phyloP scores from a whole-genome alignment of 1,140 invertebrate species.

The Elymnias hypermnestra region DNA sequence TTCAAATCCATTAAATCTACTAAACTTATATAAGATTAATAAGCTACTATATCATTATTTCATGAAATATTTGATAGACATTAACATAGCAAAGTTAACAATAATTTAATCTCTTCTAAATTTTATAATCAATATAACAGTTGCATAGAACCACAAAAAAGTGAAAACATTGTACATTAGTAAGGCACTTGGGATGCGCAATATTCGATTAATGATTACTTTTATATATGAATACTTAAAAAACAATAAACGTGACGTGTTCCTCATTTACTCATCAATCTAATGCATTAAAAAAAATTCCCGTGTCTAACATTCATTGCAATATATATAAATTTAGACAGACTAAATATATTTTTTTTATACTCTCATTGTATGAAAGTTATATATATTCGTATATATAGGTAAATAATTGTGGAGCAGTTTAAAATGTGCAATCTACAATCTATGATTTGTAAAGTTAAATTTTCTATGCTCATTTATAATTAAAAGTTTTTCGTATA shows the following conservation, averaged over 20 bases:
- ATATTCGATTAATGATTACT: constrained; percentile 52
- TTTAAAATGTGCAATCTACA: too few relatives aligned
- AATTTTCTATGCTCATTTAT: too few relatives aligned
- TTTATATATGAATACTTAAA: constrained; percentile 66
- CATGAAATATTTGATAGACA: constrained; percentile 51
- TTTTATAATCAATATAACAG: constrained; percentile 67
- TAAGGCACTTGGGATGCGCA: constrained; percentile 69
- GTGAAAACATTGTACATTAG: constrained; percentile 63
- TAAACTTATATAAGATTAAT: constrained; percentile 42
- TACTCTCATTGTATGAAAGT: too few relatives aligned
- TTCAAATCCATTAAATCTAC: constrained; percentile 25
- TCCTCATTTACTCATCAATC: constrained; percentile 53
- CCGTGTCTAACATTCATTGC: too few relatives aligned
- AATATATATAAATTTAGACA: too few relatives aligned
- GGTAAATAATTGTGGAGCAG: too few relatives aligned
- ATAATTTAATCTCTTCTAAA: constrained; percentile 74
- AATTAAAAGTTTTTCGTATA: too few relatives aligned
- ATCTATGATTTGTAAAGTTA: too few relatives aligned
- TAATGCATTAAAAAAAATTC: too few relatives aligned
- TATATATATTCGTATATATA: too few relatives aligned
- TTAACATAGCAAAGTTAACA: constrained; percentile 73
- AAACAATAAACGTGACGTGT: constrained; percentile 23
- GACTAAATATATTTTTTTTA: too few relatives aligned
- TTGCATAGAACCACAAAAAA: constrained; percentile 62
- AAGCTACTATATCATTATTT: constrained; percentile 27